These are phyloP conservation scores for Sorex maritimensis DNA, from an alignment of 2,797 vertebrate species.

Conservation along the genomic window DNA sequence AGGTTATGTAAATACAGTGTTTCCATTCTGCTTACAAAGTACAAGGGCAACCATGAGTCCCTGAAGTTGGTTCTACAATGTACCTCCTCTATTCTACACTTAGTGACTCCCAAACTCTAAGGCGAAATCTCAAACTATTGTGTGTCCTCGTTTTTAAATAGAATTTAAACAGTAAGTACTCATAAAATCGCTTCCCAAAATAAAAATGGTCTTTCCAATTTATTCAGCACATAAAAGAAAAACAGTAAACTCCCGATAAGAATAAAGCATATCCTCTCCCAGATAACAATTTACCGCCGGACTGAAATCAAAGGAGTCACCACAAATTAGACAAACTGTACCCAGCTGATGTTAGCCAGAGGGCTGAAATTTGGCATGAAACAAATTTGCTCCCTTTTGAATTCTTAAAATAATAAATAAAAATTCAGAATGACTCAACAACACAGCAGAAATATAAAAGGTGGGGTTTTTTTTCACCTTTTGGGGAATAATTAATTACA, in stretches of 20 bases:
- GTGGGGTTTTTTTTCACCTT: neutral
- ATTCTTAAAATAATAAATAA: neutral
- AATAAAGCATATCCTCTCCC: neutral
- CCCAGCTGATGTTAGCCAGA: neutral
- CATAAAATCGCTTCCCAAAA: constrained; percentile 5
- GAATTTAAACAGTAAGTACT: constrained; percentile 11
- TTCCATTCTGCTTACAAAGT: constrained; percentile 37
- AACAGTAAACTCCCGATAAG: neutral
- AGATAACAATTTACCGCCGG: neutral
- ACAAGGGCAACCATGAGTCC: neutral
- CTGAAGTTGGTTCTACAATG: neutral
- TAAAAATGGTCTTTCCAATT: constrained; percentile 26
- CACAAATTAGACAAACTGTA: neutral
- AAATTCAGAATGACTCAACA: neutral
- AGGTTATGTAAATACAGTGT: constrained; percentile 41
- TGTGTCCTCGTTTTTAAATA: neutral
- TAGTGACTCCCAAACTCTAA: constrained; percentile 49
- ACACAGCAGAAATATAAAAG: neutral
- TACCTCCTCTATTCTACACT: constrained; percentile 29
- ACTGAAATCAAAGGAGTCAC: neutral
- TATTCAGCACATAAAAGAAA: neutral
- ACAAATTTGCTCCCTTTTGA: neutral
- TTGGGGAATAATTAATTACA: constrained; percentile 38
- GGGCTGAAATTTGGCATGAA: neutral
- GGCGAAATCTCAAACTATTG: constrained; percentile 20